A percentile compares a stretch with the other conserved stretches of the same genome.
phyloP scores from a whole-genome alignment of 1,140 invertebrate species.

The Caligus rogercresseyi region DNA sequence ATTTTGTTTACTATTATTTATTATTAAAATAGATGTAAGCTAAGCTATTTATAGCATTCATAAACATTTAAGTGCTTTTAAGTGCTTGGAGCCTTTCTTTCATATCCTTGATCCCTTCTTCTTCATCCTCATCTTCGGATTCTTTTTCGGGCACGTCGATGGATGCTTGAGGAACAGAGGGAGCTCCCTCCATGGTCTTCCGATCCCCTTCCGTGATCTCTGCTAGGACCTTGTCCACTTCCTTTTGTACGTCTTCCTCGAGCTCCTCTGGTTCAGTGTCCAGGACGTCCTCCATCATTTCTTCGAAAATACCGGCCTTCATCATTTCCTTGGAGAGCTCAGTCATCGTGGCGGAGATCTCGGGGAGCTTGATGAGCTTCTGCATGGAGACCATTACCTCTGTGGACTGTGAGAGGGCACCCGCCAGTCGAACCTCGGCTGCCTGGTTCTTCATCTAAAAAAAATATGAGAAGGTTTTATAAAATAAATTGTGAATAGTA shows the following conservation, averaged over 20 bases:
- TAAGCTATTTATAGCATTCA: background rate
- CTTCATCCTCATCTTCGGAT: slow-evolving; percentile 22
- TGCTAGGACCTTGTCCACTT: slow-evolving; percentile 47
- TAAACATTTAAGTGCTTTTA: slow-evolving; percentile 20
- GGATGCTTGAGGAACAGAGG: slow-evolving; percentile 36
- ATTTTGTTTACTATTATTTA: too few relatives aligned
- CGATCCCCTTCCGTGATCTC: slow-evolving; percentile 75
- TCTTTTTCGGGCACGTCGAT: slow-evolving; percentile 23
- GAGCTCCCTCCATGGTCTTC: slow-evolving; percentile 54
- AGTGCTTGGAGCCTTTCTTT: slow-evolving; percentile 24
- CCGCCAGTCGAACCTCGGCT: slow-evolving; percentile 73
- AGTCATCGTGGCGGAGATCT: slow-evolving; percentile 86
- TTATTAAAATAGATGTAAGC: background rate
- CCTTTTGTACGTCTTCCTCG: slow-evolving; percentile 28
- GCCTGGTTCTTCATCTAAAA: slow-evolving; percentile 22
- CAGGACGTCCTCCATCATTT: slow-evolving; percentile 97
- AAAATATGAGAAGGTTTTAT: slow-evolving; percentile 21
- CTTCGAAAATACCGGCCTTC: slow-evolving; percentile 85
- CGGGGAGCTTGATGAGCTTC: slow-evolving; percentile 63
- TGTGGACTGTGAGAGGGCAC: slow-evolving; percentile 74
- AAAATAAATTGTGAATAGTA: background rate
- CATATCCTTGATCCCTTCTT: slow-evolving; percentile 25
- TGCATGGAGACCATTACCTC: slow-evolving; percentile 98
- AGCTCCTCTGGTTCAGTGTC: slow-evolving; percentile 40
- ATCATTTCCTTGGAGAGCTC: slow-evolving; percentile 56